Evolutionary conservation across 2,888 invertebrate species (phyloP).

Genomic region (Altica lythri): DNA sequence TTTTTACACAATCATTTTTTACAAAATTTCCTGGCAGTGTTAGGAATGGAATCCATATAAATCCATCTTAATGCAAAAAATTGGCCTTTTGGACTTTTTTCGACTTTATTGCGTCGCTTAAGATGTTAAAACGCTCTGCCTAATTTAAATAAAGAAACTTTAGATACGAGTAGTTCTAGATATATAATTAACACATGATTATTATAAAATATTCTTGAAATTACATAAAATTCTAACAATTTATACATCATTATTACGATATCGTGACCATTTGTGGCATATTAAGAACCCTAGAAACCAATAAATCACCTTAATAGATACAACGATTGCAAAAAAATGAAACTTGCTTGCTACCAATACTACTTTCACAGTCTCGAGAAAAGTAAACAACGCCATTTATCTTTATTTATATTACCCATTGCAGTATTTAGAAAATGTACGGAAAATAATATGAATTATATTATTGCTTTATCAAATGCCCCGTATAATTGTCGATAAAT

Average conservation of each 20-base stretch:
- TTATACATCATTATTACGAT: conserved; percentile 1
- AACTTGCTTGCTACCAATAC: neutral
- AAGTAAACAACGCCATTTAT: conserved; percentile 5
- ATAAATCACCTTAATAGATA: conserved; percentile 9
- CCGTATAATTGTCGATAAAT: conserved; percentile 9
- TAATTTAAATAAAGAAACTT: too few relatives aligned
- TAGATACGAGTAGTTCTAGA: too few relatives aligned
- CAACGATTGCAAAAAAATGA: conserved; percentile 2
- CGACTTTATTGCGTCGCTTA: too few relatives aligned
- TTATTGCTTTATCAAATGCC: conserved; percentile 10
- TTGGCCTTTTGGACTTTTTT: too few relatives aligned
- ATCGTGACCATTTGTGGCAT: neutral
- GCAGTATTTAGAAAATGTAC: conserved; percentile 6
- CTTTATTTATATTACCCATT: conserved; percentile 8
- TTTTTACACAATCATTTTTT: too few relatives aligned
- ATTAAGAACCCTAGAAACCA: conserved; percentile 1
- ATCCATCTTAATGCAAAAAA: too few relatives aligned
- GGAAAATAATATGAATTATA: conserved; percentile 10
- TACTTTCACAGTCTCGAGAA: conserved; percentile 6
- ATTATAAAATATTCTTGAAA: conserved; percentile 3
- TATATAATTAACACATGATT: too few relatives aligned
- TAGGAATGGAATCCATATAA: too few relatives aligned
- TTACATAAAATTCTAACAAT: conserved; percentile 4
- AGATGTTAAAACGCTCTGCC: too few relatives aligned
- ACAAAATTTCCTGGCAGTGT: too few relatives aligned